These are phyloP conservation scores for Dione juno DNA, from an alignment of 2,888 invertebrate species.

Conservation along the genomic window DNA sequence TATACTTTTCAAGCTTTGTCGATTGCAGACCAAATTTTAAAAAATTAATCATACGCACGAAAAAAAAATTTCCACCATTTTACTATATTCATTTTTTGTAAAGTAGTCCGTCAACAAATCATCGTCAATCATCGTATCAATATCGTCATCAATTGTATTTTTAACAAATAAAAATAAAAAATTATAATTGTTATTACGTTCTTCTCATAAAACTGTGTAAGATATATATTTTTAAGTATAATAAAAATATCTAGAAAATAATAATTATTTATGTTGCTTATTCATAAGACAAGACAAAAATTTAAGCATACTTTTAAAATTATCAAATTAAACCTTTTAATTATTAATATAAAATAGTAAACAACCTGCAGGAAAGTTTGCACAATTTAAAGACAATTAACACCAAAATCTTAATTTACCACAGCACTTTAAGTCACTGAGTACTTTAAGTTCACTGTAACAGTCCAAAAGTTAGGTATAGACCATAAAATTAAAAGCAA, in stretches of 20 bases:
- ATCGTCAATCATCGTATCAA: no score
- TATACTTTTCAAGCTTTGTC: not conserved
- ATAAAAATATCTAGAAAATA: not conserved
- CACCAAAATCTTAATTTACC: conserved; percentile 24
- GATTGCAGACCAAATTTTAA: not conserved
- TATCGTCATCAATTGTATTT: no score
- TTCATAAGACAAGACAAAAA: not conserved
- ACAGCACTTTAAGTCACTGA: conserved; percentile 35
- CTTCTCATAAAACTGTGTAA: not conserved
- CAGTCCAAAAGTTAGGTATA: conserved; percentile 19
- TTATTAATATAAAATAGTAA: not conserved
- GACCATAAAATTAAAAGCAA: not conserved
- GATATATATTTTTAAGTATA: not conserved
- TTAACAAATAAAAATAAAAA: no score
- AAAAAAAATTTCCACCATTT: not conserved
- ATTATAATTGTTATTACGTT: not conserved
- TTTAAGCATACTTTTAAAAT: not conserved
- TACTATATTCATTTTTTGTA: no score
- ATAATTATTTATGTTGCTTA: not conserved
- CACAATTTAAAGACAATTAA: conserved; percentile 15
- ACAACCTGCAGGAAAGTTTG: conserved; percentile 11
- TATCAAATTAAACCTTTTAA: not conserved
- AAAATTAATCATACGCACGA: not conserved
- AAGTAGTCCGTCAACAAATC: no score
- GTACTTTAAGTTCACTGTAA: conserved; percentile 30